phyloP scores from a whole-genome alignment of 2,113 vertebrate genomes.

The Macrotus californicus region DNA sequence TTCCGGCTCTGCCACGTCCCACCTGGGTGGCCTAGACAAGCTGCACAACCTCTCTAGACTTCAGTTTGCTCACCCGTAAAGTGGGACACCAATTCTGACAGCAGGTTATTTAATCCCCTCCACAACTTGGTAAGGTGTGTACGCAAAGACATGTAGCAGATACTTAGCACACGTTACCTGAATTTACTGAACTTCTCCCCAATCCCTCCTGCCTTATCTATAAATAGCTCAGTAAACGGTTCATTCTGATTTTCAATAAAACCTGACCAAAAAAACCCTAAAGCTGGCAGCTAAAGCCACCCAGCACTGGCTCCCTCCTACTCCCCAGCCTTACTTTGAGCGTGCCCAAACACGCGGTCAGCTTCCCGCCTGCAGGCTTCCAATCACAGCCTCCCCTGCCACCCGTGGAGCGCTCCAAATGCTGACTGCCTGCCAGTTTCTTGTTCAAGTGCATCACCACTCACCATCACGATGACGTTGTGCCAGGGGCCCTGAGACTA shows the following conservation, averaged over 20 bases:
- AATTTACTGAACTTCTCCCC: not conserved
- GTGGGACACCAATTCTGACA: not conserved
- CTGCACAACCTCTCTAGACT: not conserved
- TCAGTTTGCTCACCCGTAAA: not conserved
- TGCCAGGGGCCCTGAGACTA: not conserved
- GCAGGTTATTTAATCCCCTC: not conserved
- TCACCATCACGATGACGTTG: not conserved
- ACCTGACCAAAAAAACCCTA: not conserved
- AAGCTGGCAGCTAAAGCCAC: not conserved
- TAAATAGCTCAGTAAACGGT: not conserved
- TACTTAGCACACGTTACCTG: not conserved
- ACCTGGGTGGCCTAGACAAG: not conserved
- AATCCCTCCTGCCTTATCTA: not conserved
- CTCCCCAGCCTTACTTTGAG: not conserved
- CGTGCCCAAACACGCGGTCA: not conserved
- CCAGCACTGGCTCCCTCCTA: not conserved
- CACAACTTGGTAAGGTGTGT: not conserved
- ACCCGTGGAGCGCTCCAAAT: not conserved
- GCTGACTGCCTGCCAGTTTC: not conserved
- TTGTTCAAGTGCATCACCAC: not conserved
- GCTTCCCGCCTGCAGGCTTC: not conserved
- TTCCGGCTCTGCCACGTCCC: not conserved
- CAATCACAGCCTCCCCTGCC: not conserved
- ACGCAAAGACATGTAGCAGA: not conserved
- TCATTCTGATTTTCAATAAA: not conserved